Base-by-base conservation (phyloP, 2,113 vertebrate species). In the Melozone crissalis region DNA sequence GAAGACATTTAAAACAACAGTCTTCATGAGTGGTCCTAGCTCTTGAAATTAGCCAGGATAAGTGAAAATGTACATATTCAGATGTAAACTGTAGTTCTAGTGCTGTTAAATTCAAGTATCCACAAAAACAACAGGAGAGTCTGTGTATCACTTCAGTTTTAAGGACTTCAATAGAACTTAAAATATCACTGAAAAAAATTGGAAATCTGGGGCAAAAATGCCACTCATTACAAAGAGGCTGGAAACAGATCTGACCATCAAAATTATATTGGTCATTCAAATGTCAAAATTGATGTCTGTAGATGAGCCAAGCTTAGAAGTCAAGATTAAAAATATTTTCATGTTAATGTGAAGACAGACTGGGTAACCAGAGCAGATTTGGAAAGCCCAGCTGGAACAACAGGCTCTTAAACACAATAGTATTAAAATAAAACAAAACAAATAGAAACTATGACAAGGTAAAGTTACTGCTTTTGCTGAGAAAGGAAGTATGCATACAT, bases 401-500 rank as follows among this genome's bases (percentile, higher is more conserved):
- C 23, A 77, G 23, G 10, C 37, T 76, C 26, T 87, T 73, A 76
- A 90, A 90, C 24, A 90, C 72, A 96, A 84, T 51, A 51, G 49
- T 8, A 58, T 87, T 79, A 79, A 89, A 86, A 91, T 68, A 86
- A 77, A 92, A 59, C 78, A 72, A 69, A 41, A 41, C 15, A 91
- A 89, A 94, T 59, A 67, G 87, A 90, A 90, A 73, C 13, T 11
- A 62, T 44, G 61, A 27, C 31, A 88, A 91, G 52, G 75, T 78
- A 83, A 93, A 93, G 35, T 87, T 59, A 80, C 30, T 14, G 59
- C 47, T 95, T 91, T 62, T 93, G 21, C 46, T 63, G 78, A 86
- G 78, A 96, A 93, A 94, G 89, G 84, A 95, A 96, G 90, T 30
- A 90, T 69, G 59, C 51, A 83, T 90, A 94, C 59, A 90, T 88